Evolutionary conservation across 2,888 invertebrate species (phyloP), one percentile per base, ranked within the genome.

Genomic region (Cataglyphis cursor): DNA sequence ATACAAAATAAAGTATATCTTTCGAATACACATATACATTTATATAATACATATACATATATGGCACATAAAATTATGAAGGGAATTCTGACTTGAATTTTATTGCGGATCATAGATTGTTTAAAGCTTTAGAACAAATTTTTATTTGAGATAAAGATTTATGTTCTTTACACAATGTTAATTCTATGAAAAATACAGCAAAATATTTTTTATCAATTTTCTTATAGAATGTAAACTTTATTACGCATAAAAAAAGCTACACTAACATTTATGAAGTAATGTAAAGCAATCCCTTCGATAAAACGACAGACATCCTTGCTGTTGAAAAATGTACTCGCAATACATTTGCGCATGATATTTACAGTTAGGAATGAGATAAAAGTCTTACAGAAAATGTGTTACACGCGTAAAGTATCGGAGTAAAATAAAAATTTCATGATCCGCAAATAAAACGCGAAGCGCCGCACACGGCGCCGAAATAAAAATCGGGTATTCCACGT

Each of bases 391-490:
- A 18, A 28, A 44, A 6, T 3, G 31, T 51, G 51, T 51, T 72
- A 35, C 12, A 54, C 12, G 78, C 44, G 59, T 59, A 35, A 59
- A 59, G 59, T 48, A 72, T 72, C 31, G 15, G 24, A 80, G 44
- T 21, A 35, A 48, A 48, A 80, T 80, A 80, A 72, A 72, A 80
- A 72, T 72, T 80, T 59, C 78, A 80, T 24, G 59, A 72, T 59
- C 12, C 48, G n/a, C 57, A 31, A 59, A 41, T 78, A 78, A 70
- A 78, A 44, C 15, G 41, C 12, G 38, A 65, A 38, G 41, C 57
- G 41, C 44, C 51, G 21, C 18, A 51, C 48, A 41, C 18, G 51
- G 12, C 3, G 54, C 21, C 35, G 72, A 80, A 78, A 80, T 80
- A 80, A 80, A 80, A 80, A 80, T 78, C 78, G 41, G 31, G 44